Percentiles rank a stretch among this genome's conserved stretches.
Evolutionary conservation across 2,888 invertebrate genomes (phyloP).

Genomic region (Eugnorisma glareosa): DNA sequence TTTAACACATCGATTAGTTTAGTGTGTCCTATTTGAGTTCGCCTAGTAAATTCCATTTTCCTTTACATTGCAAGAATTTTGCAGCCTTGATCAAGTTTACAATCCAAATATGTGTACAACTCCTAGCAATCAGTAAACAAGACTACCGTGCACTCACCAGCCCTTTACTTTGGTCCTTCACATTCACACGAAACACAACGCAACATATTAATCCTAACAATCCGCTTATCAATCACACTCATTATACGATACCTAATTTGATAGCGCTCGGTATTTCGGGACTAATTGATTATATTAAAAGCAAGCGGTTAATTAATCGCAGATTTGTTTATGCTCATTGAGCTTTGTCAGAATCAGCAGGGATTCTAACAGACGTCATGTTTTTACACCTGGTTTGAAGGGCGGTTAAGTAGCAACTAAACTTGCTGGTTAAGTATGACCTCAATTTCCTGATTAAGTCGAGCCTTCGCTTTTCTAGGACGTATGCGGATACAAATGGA

Average conservation of each 20-base stretch:
- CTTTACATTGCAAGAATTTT: background rate
- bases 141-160: conserved; percentile 60
- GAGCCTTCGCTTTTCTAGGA: background rate
- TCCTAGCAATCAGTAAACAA: conserved; percentile 41
- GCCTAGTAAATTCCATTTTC: background rate
- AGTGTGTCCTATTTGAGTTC: too few species aligned
- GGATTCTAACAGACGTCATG: conserved; percentile 11
- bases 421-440: background rate
- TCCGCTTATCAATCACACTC: conserved; percentile 67
- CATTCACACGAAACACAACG: conserved; percentile 70
- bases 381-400: background rate
- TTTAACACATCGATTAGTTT: background rate
- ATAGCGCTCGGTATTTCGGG: conserved; percentile 51
- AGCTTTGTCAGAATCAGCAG: conserved; percentile 22
- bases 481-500: background rate
- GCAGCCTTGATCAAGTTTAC: conserved; percentile 8
- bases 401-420: background rate
- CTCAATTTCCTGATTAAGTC: background rate
- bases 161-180: conserved; percentile 83
- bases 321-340: conserved; percentile 32
- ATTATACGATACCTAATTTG: conserved; percentile 59
- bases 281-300: conserved; percentile 63
- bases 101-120: conserved; percentile 32
- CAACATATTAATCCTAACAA: conserved; percentile 74
- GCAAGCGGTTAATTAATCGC: conserved; percentile 44